Evolutionary conservation across 2,888 invertebrate species (phyloP).

Genomic region (Mesorhabditis sp.): DNA sequence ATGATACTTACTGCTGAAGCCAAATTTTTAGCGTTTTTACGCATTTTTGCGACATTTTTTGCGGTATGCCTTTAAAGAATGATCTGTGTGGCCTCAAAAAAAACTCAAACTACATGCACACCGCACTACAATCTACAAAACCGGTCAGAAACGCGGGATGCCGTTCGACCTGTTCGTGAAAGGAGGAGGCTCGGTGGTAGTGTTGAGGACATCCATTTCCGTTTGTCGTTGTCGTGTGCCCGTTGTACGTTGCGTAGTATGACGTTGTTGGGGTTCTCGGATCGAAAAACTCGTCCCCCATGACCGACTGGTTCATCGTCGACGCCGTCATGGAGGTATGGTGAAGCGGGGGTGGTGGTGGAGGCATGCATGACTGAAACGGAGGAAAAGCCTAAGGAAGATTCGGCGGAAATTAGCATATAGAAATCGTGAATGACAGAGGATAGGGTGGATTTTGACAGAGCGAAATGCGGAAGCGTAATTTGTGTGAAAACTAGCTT

Average conservation of each 20-base stretch:
- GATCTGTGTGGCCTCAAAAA: constrained; percentile 5
- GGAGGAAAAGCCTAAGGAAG: constrained; percentile 4
- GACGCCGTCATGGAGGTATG: constrained; percentile 10
- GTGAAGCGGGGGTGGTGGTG: constrained; percentile 40
- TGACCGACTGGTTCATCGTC: constrained; percentile 13
- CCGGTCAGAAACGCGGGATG: constrained; percentile 21
- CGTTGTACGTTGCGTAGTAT: constrained; percentile 9
- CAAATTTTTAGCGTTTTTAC: too few species aligned
- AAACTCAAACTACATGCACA: constrained; percentile 19
- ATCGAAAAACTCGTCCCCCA: constrained; percentile 29
- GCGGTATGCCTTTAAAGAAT: too few species aligned
- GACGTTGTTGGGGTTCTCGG: not conserved
- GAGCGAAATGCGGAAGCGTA: not conserved
- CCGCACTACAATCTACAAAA: constrained; percentile 40
- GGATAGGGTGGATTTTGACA: not conserved
- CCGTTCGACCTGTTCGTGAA: constrained; percentile 15
- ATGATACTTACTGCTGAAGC: too few species aligned
- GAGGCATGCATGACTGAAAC: constrained; percentile 38
- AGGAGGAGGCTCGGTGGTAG: not conserved
- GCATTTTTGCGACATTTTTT: too few species aligned
- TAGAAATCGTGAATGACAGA: constrained; percentile 7
- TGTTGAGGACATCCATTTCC: constrained; percentile 20
- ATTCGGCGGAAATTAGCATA: too few species aligned
- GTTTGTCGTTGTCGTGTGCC: constrained; percentile 14
- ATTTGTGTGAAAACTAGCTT: not conserved